These are phyloP conservation scores for Sarotherodon lohbergeri DNA, from an alignment of 2,113 vertebrate species.

Conservation along the genomic window DNA sequence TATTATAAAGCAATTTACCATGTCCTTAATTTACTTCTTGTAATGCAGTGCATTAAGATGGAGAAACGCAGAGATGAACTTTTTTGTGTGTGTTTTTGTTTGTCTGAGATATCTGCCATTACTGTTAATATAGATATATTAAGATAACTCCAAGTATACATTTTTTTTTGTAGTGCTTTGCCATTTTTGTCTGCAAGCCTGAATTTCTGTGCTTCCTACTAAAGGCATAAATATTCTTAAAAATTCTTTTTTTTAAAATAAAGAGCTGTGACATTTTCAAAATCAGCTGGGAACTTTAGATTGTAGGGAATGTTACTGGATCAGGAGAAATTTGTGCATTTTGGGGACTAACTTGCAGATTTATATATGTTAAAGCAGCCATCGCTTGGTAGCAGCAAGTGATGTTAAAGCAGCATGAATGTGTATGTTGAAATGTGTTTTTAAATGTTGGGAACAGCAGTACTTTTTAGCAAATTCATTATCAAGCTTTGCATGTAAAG, in stretches of 20 bases:
- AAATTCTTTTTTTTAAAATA: rapidly evolving
- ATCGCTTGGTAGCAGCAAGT: background rate
- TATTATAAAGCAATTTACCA: slow-evolving; percentile 19
- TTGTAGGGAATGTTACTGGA: rapidly evolving
- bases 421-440: background rate
- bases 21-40: slow-evolving; percentile 7
- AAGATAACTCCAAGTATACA: background rate
- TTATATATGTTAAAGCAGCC: background rate
- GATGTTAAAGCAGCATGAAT: background rate
- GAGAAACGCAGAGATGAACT: background rate
- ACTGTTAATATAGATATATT: background rate
- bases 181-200: background rate
- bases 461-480: background rate
- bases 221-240: background rate
- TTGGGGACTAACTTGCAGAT: background rate
- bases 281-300: background rate
- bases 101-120: background rate
- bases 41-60: background rate
- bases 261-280: background rate
- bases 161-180: background rate
- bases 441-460: background rate
- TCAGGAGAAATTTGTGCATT: background rate
- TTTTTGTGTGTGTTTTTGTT: background rate
- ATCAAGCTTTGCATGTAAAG: background rate
- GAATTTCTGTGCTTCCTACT: background rate